Evolutionary conservation across 1,140 invertebrate genomes (phyloP).

Genomic region (Cyclina sinensis): DNA sequence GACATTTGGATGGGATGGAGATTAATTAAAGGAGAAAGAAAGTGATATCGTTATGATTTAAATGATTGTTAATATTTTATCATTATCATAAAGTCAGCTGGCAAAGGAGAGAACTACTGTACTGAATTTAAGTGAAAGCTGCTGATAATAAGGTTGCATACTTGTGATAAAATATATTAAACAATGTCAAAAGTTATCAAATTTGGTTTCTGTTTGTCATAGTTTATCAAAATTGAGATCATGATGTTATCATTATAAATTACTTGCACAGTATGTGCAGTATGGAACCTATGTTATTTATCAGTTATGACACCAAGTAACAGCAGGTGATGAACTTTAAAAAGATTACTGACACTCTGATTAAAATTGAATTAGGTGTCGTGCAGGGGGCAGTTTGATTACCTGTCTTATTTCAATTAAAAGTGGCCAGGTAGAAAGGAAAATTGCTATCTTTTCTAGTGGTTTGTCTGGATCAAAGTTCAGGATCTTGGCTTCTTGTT

Average conservation of each 20-base stretch:
- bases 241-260: slow-evolving; percentile 49
- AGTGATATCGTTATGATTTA: no score
- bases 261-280: slow-evolving; percentile 50
- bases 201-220: background rate
- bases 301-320: slow-evolving; percentile 50
- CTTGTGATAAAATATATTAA: slow-evolving; percentile 13
- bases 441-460: background rate
- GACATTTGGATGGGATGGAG: no score
- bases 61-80: no score
- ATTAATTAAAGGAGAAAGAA: no score
- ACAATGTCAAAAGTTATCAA: slow-evolving; percentile 43
- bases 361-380: slow-evolving; percentile 48
- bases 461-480: slow-evolving; percentile 1
- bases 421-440: background rate
- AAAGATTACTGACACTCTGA: slow-evolving; percentile 9
- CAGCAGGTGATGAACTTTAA: slow-evolving; percentile 49
- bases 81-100: no score
- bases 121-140: background rate
- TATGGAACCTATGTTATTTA: slow-evolving; percentile 12
- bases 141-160: background rate
- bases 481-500: background rate
- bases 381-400: slow-evolving; percentile 40
- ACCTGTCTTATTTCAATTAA: slow-evolving; percentile 20
- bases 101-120: no score
- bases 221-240: slow-evolving; percentile 42